Percentiles rank a stretch among this genome's conserved stretches.
Evolutionary conservation across 2,113 vertebrate species (phyloP).

Genomic region (Actinemys pallida): DNA sequence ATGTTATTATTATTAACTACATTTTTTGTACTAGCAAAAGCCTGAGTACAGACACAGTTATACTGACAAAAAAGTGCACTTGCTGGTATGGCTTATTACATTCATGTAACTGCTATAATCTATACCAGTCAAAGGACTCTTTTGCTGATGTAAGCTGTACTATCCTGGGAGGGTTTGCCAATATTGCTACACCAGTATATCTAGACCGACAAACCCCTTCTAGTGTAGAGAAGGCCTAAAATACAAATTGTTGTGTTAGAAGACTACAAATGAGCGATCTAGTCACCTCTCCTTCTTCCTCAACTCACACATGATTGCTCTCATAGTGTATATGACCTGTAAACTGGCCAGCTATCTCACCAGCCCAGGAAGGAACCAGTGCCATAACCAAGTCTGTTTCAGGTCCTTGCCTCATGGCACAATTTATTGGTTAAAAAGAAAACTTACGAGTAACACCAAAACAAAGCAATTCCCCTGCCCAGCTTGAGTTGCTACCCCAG

Average conservation of each 20-base stretch:
- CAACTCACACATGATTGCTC: background rate
- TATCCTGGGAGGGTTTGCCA: background rate
- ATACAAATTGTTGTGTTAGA: background rate
- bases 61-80: background rate
- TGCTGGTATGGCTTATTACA: background rate
- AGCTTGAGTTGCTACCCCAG: background rate
- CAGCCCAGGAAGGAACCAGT: background rate
- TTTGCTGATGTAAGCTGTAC: background rate
- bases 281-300: background rate
- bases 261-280: background rate
- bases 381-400: background rate
- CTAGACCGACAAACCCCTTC: background rate
- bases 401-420: background rate
- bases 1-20: rapidly evolving
- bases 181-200: background rate
- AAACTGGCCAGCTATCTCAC: background rate
- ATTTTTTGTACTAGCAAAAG: background rate
- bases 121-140: background rate
- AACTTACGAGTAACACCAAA: background rate
- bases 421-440: background rate
- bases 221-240: background rate
- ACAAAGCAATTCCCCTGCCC: background rate
- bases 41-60: background rate
- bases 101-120: background rate
- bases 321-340: background rate